Evolutionary conservation across 2,113 vertebrate genomes (phyloP).

Genomic region (Hypomesus transpacificus): DNA sequence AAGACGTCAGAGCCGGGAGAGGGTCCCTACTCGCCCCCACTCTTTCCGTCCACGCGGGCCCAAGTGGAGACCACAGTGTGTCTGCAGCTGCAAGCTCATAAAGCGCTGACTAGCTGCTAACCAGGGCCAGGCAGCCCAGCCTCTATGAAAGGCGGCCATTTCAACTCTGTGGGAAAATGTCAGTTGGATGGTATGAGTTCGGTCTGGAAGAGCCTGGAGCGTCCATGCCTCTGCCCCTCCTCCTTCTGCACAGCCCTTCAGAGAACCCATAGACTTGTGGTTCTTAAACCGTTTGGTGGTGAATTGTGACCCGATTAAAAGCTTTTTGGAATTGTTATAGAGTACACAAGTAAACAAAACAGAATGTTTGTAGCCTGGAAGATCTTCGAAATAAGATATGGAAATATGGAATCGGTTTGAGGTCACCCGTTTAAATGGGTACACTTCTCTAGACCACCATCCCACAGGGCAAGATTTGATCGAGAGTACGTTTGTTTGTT

Average conservation of each 20-base stretch:
- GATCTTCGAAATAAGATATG: conserved; percentile 2
- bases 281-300: background rate
- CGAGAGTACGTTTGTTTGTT: no score
- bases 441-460: no score
- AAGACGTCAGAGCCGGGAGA: conserved; percentile 34
- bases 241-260: conserved; percentile 4
- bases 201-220: background rate
- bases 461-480: no score
- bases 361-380: background rate
- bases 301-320: background rate
- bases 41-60: conserved; percentile 43
- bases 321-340: no score
- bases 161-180: conserved; percentile 40
- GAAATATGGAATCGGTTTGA: no score
- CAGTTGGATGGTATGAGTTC: conserved; percentile 44
- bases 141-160: conserved; percentile 52
- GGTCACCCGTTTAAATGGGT: no score
- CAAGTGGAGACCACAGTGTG: conserved; percentile 37
- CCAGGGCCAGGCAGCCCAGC: conserved; percentile 42
- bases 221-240: no score
- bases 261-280: conserved; percentile 10
- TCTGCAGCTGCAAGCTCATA: conserved; percentile 47
- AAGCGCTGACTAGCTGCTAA: conserved; percentile 56
- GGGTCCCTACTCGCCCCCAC: conserved; percentile 37
- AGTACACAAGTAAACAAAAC: background rate